Evolutionary conservation across 37 sponge, comb jelly and placozoan species (phyloP).

Genomic region (Lycopodina hypogea): DNA sequence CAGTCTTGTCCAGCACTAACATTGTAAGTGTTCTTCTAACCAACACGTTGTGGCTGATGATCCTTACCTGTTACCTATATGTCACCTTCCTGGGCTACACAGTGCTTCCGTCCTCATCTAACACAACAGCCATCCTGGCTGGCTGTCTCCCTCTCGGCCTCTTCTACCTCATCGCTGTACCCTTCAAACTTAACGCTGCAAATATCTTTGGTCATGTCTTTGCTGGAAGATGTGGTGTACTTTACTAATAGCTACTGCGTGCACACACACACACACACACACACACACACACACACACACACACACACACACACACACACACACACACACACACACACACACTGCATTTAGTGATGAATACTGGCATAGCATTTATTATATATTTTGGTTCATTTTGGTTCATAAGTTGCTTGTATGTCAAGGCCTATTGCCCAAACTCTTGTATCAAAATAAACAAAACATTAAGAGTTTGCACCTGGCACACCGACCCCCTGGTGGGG

Average conservation of each 20-base stretch:
- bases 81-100: constrained; percentile 95
- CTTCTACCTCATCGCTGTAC: constrained; percentile 53
- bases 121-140: constrained; percentile 54
- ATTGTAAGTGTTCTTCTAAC: constrained; percentile 47
- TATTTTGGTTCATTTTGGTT: not conserved
- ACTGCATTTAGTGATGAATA: too few relatives aligned
- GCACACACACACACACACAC: too few relatives aligned
- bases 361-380: too few relatives aligned
- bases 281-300: too few relatives aligned
- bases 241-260: not conserved
- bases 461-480: too few relatives aligned
- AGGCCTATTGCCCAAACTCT: too few relatives aligned
- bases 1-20: constrained; percentile 34
- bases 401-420: too few relatives aligned
- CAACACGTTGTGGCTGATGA: constrained; percentile 82
- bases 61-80: constrained; percentile 77
- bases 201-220: constrained; percentile 14
- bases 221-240: constrained; percentile 32
- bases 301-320: too few relatives aligned
- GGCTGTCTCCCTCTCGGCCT: constrained; percentile 42
- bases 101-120: constrained; percentile 18
- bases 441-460: too few relatives aligned
- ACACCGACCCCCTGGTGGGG: too few relatives aligned
- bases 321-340: too few relatives aligned
- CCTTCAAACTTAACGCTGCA: constrained; percentile 49